phyloP scores from a whole-genome alignment of 2,113 vertebrate genomes.

The Podilymbus podiceps region DNA sequence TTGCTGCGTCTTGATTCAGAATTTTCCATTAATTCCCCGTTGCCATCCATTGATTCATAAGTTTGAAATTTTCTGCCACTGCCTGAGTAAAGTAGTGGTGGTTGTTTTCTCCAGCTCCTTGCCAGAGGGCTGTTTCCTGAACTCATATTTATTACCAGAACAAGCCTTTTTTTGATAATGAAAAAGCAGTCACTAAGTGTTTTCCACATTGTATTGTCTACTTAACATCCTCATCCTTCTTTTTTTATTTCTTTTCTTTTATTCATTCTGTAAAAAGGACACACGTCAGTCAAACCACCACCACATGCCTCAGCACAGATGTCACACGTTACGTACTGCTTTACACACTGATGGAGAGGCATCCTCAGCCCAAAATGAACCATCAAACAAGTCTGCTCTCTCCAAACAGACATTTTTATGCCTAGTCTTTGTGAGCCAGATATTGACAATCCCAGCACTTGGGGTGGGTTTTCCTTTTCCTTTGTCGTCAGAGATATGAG shows the following conservation, averaged over 20 bases:
- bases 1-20: not conserved
- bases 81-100: not conserved
- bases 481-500: not conserved
- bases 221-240: not conserved
- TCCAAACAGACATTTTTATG: not conserved
- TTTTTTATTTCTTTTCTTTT: not conserved
- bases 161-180: not conserved
- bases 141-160: not conserved
- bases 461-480: not conserved
- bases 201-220: not conserved
- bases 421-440: not conserved
- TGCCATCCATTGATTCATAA: not conserved
- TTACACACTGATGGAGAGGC: not conserved
- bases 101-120: not conserved
- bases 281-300: accelerated
- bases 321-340: accelerated
- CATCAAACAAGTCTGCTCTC: not conserved
- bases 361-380: not conserved
- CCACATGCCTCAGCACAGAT: accelerated
- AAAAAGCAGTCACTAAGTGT: not conserved
- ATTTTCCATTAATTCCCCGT: not conserved
- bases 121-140: not conserved
- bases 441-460: not conserved
- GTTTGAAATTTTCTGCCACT: not conserved
- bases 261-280: not conserved